Conservation (phyloP, 2,888 invertebrate species). For the Eupithecia pulchellata region DNA sequence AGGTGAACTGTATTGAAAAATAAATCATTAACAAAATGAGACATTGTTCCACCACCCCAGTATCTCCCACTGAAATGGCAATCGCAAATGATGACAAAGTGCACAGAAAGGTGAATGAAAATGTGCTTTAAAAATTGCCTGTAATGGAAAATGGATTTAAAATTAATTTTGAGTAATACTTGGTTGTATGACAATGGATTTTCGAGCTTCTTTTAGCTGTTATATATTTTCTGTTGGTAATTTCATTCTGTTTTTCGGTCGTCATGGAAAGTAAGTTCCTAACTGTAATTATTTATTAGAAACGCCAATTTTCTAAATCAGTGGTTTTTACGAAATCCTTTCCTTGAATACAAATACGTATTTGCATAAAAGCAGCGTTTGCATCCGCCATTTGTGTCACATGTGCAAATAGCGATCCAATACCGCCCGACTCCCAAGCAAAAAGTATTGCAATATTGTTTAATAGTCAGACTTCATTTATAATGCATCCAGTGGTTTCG, state of each 20-base stretch:
- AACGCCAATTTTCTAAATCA: not conserved
- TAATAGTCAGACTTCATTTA: slow-evolving; percentile 55
- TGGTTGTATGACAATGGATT: slow-evolving; percentile 9
- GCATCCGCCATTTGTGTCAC: slow-evolving; percentile 27
- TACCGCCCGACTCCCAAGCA: slow-evolving; percentile 27
- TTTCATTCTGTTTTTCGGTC: not conserved
- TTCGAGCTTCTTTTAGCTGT: not conserved
- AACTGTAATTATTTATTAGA: not conserved
- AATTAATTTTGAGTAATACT: slow-evolving; percentile 65
- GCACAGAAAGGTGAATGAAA: slow-evolving; percentile 66
- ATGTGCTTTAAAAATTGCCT: slow-evolving; percentile 51
- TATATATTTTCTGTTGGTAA: not conserved
- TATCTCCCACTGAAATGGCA: slow-evolving; percentile 63
- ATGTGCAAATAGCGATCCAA: slow-evolving; percentile 30
- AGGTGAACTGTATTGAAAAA: slow-evolving; percentile 69
- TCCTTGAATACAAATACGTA: not conserved
- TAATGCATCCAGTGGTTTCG: slow-evolving; percentile 72
- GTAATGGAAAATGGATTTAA: slow-evolving; percentile 66
- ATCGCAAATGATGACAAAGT: slow-evolving; percentile 72
- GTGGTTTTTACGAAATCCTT: not conserved
- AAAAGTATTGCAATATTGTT: slow-evolving; percentile 44
- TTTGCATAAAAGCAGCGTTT: not conserved
- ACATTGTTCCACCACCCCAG: slow-evolving; percentile 64
- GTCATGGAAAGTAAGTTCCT: not conserved
- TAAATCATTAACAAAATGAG: slow-evolving; percentile 78